These are phyloP conservation scores for Scaptomyza polygonia DNA, from an alignment of 2,888 invertebrate species.

Conservation along the genomic window DNA sequence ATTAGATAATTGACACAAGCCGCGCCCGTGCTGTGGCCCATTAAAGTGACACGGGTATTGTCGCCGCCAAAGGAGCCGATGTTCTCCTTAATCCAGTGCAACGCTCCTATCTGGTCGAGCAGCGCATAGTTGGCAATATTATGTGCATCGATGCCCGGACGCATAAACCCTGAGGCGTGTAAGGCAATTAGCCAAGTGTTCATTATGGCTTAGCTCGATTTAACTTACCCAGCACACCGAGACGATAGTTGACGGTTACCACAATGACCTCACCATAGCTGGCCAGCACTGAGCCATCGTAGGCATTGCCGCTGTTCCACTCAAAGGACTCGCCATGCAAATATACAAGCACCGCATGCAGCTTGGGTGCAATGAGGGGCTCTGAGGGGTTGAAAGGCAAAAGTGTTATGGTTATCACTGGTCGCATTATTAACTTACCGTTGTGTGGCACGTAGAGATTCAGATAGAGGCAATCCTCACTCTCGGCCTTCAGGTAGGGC, in stretches of 20 bases:
- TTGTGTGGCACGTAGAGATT: constrained; percentile 95
- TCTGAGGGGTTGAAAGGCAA: constrained; percentile 41
- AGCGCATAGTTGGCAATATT: constrained; percentile 95
- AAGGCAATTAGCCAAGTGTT: constrained; percentile 7
- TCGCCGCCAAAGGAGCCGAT: constrained; percentile 96
- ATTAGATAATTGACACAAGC: constrained; percentile 96
- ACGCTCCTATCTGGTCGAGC: constrained; percentile 96
- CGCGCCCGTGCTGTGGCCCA: constrained; percentile 98
- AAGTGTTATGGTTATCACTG: background rate
- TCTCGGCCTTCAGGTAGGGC: constrained; percentile 89
- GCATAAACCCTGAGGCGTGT: constrained; percentile 88
- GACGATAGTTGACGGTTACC: constrained; percentile 92
- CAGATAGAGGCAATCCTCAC: constrained; percentile 95
- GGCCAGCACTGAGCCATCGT: constrained; percentile 96
- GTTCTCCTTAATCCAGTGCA: constrained; percentile 97
- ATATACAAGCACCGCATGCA: constrained; percentile 93
- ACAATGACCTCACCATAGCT: constrained; percentile 95
- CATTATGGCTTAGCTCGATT: constrained; percentile 4
- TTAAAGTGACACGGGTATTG: constrained; percentile 92
- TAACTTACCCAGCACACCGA: constrained; percentile 90
- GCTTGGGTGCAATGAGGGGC: constrained; percentile 85
- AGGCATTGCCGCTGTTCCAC: constrained; percentile 98
- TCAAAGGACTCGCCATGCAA: constrained; percentile 98
- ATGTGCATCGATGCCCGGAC: constrained; percentile 90
- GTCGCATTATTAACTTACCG: constrained; percentile 86